phyloP scores from a whole-genome alignment of 2,888 invertebrate species.

The Entomobrya multifasciata region DNA sequence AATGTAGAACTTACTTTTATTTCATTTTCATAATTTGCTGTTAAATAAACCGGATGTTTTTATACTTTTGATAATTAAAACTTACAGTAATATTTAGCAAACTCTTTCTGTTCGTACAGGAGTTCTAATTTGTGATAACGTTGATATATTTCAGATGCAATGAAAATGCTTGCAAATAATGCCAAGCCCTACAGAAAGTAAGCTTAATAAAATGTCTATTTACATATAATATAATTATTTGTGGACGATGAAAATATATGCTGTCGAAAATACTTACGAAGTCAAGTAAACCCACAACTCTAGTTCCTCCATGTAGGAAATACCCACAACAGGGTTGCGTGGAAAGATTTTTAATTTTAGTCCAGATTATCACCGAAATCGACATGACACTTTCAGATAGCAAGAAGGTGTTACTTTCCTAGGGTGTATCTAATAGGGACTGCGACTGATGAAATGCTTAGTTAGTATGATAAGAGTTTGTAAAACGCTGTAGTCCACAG shows the following conservation, averaged over 20 bases:
- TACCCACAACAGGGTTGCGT: conserved; percentile 70
- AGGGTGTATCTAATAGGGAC: no score
- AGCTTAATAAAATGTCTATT: no score
- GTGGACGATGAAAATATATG: no score
- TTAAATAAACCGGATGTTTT: not conserved
- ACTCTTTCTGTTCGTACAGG: not conserved
- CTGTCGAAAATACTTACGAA: conserved; percentile 49
- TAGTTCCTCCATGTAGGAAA: conserved; percentile 67
- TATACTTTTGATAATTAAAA: not conserved
- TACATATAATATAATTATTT: not conserved
- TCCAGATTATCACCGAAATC: not conserved
- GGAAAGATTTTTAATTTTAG: conserved; percentile 40
- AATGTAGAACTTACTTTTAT: no score
- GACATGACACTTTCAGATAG: no score
- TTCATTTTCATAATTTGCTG: no score
- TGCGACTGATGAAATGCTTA: no score
- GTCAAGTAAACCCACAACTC: conserved; percentile 64
- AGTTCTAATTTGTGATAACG: conserved; percentile 2
- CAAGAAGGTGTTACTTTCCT: no score
- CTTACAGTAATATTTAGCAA: conserved; percentile 61
- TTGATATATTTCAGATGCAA: conserved; percentile 61
- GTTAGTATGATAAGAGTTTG: no score
- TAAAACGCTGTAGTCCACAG: no score
- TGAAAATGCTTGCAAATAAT: conserved; percentile 62
- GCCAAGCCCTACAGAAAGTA: conserved; percentile 57